Evolutionary conservation across 2,888 invertebrate genomes (phyloP).

Genomic region (Mamestra brassicae): DNA sequence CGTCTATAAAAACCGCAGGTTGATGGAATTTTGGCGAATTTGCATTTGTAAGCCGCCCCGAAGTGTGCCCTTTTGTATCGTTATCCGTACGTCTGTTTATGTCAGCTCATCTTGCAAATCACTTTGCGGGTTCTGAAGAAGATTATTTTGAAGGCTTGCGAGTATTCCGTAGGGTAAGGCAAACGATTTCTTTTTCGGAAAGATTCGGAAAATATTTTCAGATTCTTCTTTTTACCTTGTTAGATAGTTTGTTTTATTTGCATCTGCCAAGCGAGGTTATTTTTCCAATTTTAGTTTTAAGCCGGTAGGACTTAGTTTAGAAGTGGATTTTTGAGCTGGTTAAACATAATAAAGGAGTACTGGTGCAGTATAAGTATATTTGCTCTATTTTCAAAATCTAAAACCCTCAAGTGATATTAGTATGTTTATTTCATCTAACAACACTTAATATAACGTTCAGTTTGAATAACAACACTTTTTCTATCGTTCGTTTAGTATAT

Average conservation of each 20-base stretch:
- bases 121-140: neutral
- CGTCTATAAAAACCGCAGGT: conserved; percentile 17
- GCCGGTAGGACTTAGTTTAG: no score
- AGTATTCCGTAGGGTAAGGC: neutral
- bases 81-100: conserved; percentile 12
- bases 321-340: no score
- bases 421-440: no score
- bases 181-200: neutral
- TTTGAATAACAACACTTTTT: no score
- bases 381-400: no score
- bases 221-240: neutral
- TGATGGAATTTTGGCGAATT: conserved; percentile 26
- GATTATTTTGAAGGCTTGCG: conserved; percentile 10
- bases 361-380: no score
- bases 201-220: neutral
- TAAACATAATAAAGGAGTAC: no score
- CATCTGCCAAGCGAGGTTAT: no score
- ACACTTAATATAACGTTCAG: no score
- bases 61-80: conserved; percentile 30
- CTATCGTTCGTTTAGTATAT: no score
- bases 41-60: conserved; percentile 27
- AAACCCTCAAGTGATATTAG: no score
- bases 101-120: conserved; percentile 37
- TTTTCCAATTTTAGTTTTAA: no score
- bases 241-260: neutral